These are phyloP conservation scores for Trachymyrmex cornetzi DNA, from an alignment of 1,140 invertebrate genomes.

Conservation along the genomic window DNA sequence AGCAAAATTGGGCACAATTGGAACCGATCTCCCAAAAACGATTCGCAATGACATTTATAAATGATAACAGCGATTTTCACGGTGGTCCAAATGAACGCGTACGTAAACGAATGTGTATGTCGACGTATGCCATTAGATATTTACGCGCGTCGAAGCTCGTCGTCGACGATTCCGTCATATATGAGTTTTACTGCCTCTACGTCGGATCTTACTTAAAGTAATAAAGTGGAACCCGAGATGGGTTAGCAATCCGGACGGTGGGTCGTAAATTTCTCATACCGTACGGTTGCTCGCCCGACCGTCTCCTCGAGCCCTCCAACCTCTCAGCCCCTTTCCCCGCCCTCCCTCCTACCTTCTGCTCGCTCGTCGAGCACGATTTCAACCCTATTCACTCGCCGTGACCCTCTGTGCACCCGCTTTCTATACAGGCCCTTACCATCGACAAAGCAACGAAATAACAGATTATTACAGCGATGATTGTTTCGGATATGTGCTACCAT, in stretches of 20 bases:
- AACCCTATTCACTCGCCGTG: conserved; percentile 76
- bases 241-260: conserved; percentile 75
- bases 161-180: conserved; percentile 56
- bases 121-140: conserved; percentile 54
- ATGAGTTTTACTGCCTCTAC: conserved; percentile 55
- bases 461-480: conserved; percentile 70
- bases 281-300: conserved; percentile 52
- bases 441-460: conserved; percentile 76
- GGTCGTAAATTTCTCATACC: conserved; percentile 78
- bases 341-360: conserved; percentile 9
- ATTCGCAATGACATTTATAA: conserved; percentile 9
- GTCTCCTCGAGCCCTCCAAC: conserved; percentile 29
- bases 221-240: conserved; percentile 79
- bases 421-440: conserved; percentile 66
- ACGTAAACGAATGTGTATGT: background rate
- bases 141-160: conserved; percentile 60
- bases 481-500: conserved; percentile 49
- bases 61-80: conserved; percentile 1
- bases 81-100: background rate
- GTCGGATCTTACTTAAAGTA: conserved; percentile 78
- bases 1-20: too few species aligned
- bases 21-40: background rate
- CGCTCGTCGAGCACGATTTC: conserved; percentile 51
- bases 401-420: conserved; percentile 80
- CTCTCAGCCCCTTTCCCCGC: background rate